phyloP scores from a whole-genome alignment of 2,888 invertebrate genomes.

The Kryphioiulus occultus region DNA sequence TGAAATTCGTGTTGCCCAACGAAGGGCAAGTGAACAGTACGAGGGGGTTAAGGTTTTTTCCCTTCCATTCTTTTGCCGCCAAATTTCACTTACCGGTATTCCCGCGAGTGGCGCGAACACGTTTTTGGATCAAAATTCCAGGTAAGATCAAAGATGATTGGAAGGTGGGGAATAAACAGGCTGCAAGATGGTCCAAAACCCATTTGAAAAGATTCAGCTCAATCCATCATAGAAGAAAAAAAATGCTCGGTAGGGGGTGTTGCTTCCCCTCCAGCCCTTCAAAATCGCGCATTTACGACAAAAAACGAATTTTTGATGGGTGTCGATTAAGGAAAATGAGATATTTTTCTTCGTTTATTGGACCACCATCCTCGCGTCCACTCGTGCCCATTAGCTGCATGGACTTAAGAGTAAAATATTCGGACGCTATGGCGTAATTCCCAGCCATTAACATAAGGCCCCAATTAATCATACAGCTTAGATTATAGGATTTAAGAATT shows the following conservation, averaged over 20 bases:
- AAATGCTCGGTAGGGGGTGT: background rate
- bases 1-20: background rate
- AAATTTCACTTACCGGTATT: constrained; percentile 32
- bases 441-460: background rate
- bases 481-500: constrained; percentile 21
- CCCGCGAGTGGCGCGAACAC: background rate
- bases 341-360: background rate
- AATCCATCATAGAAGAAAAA: background rate
- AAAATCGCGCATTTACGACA: background rate
- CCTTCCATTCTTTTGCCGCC: background rate
- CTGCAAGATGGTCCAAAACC: background rate
- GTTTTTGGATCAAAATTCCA: background rate
- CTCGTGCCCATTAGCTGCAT: background rate
- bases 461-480: constrained; percentile 21
- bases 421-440: background rate
- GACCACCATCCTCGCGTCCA: background rate
- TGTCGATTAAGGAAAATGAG: background rate
- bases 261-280: background rate
- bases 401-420: background rate
- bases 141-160: background rate
- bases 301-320: background rate
- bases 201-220: background rate
- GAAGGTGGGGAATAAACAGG: constrained; percentile 14
- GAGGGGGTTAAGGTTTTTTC: constrained; percentile 5
- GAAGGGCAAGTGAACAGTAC: constrained; percentile 8